These are phyloP conservation scores for Chironomus striatipennis DNA, from an alignment of 1,140 invertebrate species.

Conservation along the genomic window DNA sequence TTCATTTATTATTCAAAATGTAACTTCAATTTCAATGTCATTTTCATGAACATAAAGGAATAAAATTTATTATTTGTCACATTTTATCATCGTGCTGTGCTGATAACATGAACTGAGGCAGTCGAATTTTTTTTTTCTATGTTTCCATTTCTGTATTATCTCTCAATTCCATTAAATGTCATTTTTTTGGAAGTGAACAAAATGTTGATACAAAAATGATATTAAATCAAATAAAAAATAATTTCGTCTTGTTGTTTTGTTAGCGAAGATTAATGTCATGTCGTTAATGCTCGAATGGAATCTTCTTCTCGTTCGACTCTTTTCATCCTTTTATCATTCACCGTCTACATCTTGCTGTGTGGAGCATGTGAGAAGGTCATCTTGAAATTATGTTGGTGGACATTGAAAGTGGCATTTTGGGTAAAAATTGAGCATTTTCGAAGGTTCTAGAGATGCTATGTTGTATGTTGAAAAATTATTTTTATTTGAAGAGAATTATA, in stretches of 20 bases:
- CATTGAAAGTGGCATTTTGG: too few species aligned
- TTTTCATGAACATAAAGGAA: too few species aligned
- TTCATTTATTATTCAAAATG: too few species aligned
- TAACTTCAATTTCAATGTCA: too few species aligned
- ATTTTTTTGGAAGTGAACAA: not conserved
- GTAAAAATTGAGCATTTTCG: too few species aligned
- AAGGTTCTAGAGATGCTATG: too few species aligned
- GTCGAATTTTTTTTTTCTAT: too few species aligned
- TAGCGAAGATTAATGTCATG: conserved; percentile 2
- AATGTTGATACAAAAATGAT: not conserved
- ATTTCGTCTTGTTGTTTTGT: not conserved
- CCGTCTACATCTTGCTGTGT: not conserved
- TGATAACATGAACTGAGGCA: not conserved
- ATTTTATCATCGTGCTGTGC: not conserved
- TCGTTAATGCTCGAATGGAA: conserved; percentile 12
- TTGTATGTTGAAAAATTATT: too few species aligned
- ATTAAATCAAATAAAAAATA: not conserved
- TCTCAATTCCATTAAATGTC: conserved; percentile 8
- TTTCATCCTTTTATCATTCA: not conserved
- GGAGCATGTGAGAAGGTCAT: not conserved
- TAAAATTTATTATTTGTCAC: too few species aligned
- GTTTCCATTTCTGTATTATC: too few species aligned
- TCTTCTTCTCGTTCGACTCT: not conserved
- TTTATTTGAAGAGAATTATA: too few species aligned
- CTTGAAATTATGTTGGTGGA: too few species aligned